A percentile compares a stretch with the other conserved stretches of the same genome.
Evolutionary conservation across 2,113 vertebrate genomes (phyloP).

Genomic region (Fulmarus glacialis): DNA sequence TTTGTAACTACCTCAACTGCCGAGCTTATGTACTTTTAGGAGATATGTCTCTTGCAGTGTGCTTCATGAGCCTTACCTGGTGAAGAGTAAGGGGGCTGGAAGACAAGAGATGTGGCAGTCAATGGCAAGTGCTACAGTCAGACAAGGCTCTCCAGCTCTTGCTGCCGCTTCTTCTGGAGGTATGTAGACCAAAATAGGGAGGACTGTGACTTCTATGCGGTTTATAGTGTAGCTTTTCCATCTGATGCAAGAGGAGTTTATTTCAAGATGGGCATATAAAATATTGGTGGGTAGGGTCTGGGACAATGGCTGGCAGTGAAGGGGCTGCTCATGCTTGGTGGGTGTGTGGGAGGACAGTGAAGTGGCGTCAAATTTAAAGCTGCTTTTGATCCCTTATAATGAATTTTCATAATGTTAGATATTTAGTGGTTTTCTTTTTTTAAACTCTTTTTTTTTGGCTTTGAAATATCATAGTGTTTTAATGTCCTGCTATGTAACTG

Average conservation of each 20-base stretch:
- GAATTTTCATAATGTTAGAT: neutral
- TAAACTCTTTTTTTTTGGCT: neutral
- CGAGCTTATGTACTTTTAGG: neutral
- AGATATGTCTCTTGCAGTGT: neutral
- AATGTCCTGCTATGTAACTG: conserved; percentile 5
- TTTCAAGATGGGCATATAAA: neutral
- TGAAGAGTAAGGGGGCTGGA: neutral
- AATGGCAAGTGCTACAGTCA: neutral
- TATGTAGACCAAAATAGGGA: neutral
- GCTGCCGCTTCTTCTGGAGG: neutral
- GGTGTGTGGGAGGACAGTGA: neutral
- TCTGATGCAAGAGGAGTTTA: neutral
- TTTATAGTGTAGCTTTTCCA: neutral
- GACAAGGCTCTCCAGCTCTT: neutral
- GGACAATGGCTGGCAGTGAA: neutral
- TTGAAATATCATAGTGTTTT: conserved; percentile 33
- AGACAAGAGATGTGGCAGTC: neutral
- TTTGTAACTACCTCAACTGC: neutral
- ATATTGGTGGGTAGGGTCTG: neutral
- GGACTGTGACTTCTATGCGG: neutral
- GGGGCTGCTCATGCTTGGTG: neutral
- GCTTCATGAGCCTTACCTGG: neutral
- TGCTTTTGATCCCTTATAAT: neutral
- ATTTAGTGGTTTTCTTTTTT: conserved; percentile 5
- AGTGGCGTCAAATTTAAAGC: neutral